Evolutionary conservation across 1,140 invertebrate species (phyloP).

Genomic region (Phymorhynchus buccinoides): DNA sequence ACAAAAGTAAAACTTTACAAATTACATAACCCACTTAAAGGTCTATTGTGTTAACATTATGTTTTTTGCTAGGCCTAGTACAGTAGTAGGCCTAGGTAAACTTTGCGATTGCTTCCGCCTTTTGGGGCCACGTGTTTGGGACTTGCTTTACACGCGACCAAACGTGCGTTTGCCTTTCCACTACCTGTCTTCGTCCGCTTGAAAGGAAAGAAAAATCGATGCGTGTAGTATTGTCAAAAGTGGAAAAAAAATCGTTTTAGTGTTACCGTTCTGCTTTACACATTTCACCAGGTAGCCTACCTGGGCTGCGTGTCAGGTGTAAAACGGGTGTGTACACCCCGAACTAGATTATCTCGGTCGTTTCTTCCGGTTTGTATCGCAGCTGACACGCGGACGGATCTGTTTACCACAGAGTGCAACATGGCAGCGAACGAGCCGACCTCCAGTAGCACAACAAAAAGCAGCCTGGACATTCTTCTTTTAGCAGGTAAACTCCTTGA

Average conservation of each 20-base stretch:
- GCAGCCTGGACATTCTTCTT: neutral
- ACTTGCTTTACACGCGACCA: neutral
- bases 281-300: neutral
- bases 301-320: neutral
- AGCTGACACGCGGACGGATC: neutral
- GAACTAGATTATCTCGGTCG: neutral
- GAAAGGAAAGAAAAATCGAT: neutral
- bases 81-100: too few species aligned
- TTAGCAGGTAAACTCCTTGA: neutral
- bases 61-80: too few species aligned
- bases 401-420: neutral
- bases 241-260: neutral
- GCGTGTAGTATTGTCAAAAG: neutral
- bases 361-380: neutral
- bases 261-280: neutral
- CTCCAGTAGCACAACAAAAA: neutral
- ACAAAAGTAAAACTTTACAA: too few species aligned
- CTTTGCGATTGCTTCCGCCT: conserved; percentile 9
- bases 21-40: too few species aligned
- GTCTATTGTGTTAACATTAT: too few species aligned
- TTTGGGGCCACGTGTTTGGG: neutral
- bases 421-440: neutral
- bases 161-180: conserved; percentile 1
- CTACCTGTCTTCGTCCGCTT: neutral
- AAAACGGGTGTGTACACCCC: neutral